phyloP scores from a whole-genome alignment of 2,113 vertebrate species.

The Percopsis transmontana region DNA sequence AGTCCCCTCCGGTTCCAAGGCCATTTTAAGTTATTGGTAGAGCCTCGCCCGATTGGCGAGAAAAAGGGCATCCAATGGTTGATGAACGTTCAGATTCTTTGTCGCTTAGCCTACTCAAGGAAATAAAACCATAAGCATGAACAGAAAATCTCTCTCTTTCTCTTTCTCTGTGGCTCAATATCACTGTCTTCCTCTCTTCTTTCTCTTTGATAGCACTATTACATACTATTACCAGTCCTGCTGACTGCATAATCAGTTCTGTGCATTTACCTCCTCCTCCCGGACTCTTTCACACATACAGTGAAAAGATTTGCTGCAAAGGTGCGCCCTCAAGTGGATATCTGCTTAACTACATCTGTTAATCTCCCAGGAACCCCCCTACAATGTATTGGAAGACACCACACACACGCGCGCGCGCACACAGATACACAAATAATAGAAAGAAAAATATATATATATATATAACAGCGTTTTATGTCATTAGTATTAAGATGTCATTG shows the following conservation, averaged over 20 bases:
- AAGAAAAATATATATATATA: background rate
- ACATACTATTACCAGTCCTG: constrained; percentile 14
- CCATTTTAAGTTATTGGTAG: constrained; percentile 58
- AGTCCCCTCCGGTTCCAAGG: constrained; percentile 64
- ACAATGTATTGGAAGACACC: background rate
- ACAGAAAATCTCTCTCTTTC: constrained; percentile 2
- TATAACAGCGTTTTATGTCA: too few relatives aligned
- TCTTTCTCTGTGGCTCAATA: constrained; percentile 26
- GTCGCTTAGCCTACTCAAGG: constrained; percentile 22
- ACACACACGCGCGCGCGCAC: too few relatives aligned
- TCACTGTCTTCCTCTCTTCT: constrained; percentile 20
- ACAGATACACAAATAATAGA: background rate
- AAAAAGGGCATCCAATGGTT: constrained; percentile 48
- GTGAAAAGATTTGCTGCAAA: constrained; percentile 2
- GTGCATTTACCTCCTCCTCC: constrained; percentile 24
- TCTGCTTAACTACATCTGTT: background rate
- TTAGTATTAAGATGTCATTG: too few relatives aligned
- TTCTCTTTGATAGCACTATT: constrained; percentile 34
- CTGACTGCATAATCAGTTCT: constrained; percentile 50
- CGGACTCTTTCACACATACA: background rate
- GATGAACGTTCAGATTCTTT: constrained; percentile 33
- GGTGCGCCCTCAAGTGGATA: constrained; percentile 61
- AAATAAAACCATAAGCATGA: background rate
- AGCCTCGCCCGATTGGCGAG: constrained; percentile 40
- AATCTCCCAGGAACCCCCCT: background rate